These are phyloP conservation scores for Danaus plexippus DNA, from an alignment of 1,140 invertebrate genomes.

Conservation along the genomic window DNA sequence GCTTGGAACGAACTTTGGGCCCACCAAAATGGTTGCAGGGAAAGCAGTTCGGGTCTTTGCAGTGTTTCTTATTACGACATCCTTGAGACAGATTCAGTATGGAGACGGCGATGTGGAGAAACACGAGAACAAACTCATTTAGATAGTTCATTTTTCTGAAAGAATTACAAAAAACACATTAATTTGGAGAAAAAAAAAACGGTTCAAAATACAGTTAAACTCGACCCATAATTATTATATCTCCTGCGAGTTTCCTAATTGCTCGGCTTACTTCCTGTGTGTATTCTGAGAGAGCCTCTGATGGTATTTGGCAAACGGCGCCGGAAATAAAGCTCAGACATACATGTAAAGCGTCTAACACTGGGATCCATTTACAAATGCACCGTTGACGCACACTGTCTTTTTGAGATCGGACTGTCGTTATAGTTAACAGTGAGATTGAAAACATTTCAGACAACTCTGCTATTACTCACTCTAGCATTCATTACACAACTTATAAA, in stretches of 20 bases:
- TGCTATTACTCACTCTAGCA: too few species aligned
- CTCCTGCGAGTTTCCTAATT: too few species aligned
- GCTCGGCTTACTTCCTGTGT: too few species aligned
- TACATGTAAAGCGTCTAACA: too few species aligned
- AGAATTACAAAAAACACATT: not conserved
- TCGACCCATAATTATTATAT: too few species aligned
- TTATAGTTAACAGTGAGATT: too few species aligned
- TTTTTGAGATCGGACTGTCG: not conserved
- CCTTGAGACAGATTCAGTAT: slow-evolving; percentile 28
- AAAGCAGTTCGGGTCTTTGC: slow-evolving; percentile 17
- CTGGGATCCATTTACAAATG: not conserved
- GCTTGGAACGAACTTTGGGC: slow-evolving; percentile 14
- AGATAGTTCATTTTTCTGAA: slow-evolving; percentile 26
- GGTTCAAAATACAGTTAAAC: too few species aligned
- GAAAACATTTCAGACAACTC: too few species aligned
- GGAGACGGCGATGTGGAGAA: slow-evolving; percentile 43
- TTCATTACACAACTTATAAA: not conserved
- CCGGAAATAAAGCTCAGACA: slow-evolving; percentile 3
- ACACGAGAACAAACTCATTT: slow-evolving; percentile 43
- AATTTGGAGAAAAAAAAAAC: too few species aligned
- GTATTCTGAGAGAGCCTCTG: not conserved
- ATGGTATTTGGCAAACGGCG: slow-evolving; percentile 6
- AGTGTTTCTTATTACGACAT: slow-evolving; percentile 17
- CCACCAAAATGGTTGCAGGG: slow-evolving; percentile 29
- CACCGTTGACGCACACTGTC: not conserved